A percentile compares a stretch with the other conserved stretches of the same genome.
These are phyloP conservation scores for Cydia strobilella DNA, from an alignment of 1,140 invertebrate genomes.

Conservation along the genomic window DNA sequence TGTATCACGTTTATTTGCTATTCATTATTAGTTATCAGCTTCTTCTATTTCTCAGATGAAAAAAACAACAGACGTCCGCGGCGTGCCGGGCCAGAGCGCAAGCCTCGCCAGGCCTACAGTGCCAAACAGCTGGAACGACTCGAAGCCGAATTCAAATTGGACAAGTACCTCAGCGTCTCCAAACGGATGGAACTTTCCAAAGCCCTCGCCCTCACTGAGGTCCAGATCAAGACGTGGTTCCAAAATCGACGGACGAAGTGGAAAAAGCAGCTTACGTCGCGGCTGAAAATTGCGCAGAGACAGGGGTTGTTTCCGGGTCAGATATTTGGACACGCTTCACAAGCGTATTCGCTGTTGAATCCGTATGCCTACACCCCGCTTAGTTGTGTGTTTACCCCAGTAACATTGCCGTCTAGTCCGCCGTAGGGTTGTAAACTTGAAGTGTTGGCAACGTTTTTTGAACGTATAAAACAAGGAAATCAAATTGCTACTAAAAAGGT, in stretches of 20 bases:
- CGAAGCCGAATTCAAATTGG: constrained; percentile 95
- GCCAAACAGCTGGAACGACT: constrained; percentile 94
- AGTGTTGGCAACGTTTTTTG: constrained; percentile 1
- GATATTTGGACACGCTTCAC: constrained; percentile 83
- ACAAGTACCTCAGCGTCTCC: constrained; percentile 97
- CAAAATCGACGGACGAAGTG: constrained; percentile 97
- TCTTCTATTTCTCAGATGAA: constrained; percentile 61
- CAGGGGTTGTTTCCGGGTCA: constrained; percentile 88
- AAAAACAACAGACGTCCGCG: constrained; percentile 84
- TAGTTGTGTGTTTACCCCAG: constrained; percentile 79
- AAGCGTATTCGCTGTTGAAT: constrained; percentile 82
- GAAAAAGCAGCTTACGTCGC: constrained; percentile 96
- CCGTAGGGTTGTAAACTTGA: constrained; percentile 42
- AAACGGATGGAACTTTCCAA: constrained; percentile 97
- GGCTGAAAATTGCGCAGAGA: constrained; percentile 92
- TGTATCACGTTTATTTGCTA: neutral
- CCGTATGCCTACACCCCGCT: constrained; percentile 76
- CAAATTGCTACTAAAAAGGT: neutral
- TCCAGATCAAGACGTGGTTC: constrained; percentile 99
- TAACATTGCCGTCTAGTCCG: constrained; percentile 69
- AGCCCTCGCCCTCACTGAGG: constrained; percentile 93
- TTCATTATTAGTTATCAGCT: constrained; percentile 4
- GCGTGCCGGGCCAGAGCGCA: constrained; percentile 93
- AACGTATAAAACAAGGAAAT: neutral
- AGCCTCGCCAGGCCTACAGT: constrained; percentile 97